Percentiles rank a stretch among this genome's conserved stretches.
phyloP scores from a whole-genome alignment of 2,113 vertebrate genomes.

The Macquaria australasica region DNA sequence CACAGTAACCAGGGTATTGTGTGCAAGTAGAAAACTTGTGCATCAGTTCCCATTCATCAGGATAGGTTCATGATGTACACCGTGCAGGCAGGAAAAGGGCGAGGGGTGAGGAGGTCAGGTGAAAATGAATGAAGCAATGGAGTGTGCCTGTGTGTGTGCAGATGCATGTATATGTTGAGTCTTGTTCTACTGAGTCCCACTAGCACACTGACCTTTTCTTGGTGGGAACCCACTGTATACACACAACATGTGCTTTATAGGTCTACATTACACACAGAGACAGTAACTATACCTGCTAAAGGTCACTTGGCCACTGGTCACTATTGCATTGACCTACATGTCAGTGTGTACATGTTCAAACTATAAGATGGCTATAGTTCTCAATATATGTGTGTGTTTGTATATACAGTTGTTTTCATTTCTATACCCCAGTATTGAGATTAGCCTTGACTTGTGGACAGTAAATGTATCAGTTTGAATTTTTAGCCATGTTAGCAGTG shows the following conservation, averaged over 20 bases:
- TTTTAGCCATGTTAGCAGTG: not conserved
- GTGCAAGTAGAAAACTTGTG: too few species aligned
- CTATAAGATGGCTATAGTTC: not conserved
- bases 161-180: constrained; percentile 3
- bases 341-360: not conserved
- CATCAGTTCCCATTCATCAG: too few species aligned
- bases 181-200: constrained; percentile 51
- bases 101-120: constrained; percentile 14
- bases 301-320: constrained; percentile 29
- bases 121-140: constrained; percentile 1
- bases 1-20: too few species aligned
- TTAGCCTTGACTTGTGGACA: not conserved
- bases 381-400: not conserved
- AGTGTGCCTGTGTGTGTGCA: not conserved
- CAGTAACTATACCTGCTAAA: constrained; percentile 4
- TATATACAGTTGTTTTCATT: not conserved
- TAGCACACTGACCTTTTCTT: constrained; percentile 74
- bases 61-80: too few species aligned
- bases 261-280: constrained; percentile 1
- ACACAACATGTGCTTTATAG: not conserved
- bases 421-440: not conserved
- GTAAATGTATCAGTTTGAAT: not conserved
- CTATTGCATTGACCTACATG: constrained; percentile 15
- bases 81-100: not conserved
- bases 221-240: constrained; percentile 26